A percentile compares a stretch with the other conserved stretches of the same genome.
phyloP scores from a whole-genome alignment of 1,140 invertebrate species.

The Drosophila yakuba region DNA sequence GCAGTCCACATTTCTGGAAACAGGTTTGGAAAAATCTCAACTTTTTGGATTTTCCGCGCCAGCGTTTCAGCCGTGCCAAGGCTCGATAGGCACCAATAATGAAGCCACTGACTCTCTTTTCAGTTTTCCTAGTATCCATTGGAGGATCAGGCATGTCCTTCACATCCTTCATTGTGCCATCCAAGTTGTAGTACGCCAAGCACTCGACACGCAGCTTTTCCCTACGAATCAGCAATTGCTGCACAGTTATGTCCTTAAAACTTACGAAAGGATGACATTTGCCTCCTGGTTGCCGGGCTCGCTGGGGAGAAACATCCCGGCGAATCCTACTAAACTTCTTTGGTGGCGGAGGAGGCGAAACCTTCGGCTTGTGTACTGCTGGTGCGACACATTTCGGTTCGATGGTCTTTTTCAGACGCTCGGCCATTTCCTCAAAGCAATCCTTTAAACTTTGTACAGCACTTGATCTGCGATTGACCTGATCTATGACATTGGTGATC shows the following conservation, averaged over 20 bases:
- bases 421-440: slow-evolving; percentile 28
- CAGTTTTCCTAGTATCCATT: neutral
- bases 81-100: slow-evolving; percentile 7
- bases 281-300: neutral
- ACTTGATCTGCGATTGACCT: neutral
- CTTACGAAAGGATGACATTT: neutral
- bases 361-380: neutral
- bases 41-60: slow-evolving; percentile 24
- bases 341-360: neutral
- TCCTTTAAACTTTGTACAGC: slow-evolving; percentile 7
- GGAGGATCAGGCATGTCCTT: neutral
- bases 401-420: neutral
- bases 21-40: slow-evolving; percentile 23
- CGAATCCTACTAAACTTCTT: too few species aligned
- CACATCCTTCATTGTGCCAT: slow-evolving; percentile 13
- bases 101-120: neutral
- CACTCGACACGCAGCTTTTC: slow-evolving; percentile 20
- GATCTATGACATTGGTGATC: neutral
- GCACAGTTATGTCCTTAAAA: neutral
- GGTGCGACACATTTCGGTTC: neutral
- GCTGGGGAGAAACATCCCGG: neutral
- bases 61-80: slow-evolving; percentile 23
- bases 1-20: slow-evolving; percentile 2
- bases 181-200: slow-evolving; percentile 29
- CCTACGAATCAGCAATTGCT: neutral